Evolutionary conservation across 2,888 invertebrate genomes (phyloP).

Genomic region (Furcula furcula): DNA sequence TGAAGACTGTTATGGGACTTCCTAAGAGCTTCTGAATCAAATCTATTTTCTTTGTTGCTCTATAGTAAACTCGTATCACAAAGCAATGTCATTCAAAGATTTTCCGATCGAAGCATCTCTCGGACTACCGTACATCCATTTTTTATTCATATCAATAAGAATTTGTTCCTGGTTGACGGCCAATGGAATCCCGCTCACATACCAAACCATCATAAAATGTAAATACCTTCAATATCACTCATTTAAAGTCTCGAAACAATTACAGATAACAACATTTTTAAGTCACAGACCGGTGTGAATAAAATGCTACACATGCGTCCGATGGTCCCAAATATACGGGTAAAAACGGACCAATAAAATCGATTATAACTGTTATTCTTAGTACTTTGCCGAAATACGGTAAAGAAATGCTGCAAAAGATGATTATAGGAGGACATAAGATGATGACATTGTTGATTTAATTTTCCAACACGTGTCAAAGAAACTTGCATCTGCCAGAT

Average conservation of each 20-base stretch:
- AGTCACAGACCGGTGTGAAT: slow-evolving; percentile 40
- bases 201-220: slow-evolving; percentile 72
- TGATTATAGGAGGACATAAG: slow-evolving; percentile 11
- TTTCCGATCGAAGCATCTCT: slow-evolving; percentile 54
- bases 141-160: slow-evolving; percentile 54
- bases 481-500: slow-evolving; percentile 43
- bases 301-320: slow-evolving; percentile 42
- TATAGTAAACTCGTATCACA: slow-evolving; percentile 39
- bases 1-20: too few relatives aligned
- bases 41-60: slow-evolving; percentile 30
- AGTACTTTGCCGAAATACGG: slow-evolving; percentile 27
- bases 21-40: too few relatives aligned
- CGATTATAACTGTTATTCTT: slow-evolving; percentile 41
- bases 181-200: slow-evolving; percentile 60
- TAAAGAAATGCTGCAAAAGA: slow-evolving; percentile 12
- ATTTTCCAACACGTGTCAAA: slow-evolving; percentile 38
- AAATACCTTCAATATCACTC: slow-evolving; percentile 59
- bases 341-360: slow-evolving; percentile 29
- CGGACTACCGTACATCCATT: slow-evolving; percentile 49
- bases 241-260: slow-evolving; percentile 59
- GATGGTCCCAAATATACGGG: slow-evolving; percentile 25
- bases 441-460: slow-evolving; percentile 26
- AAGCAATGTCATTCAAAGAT: slow-evolving; percentile 68
- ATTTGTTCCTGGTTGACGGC: slow-evolving; percentile 75
- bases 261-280: slow-evolving; percentile 46